Conservation (phyloP, 2,113 vertebrate species). For the Aspiorhynchus laticeps region DNA sequence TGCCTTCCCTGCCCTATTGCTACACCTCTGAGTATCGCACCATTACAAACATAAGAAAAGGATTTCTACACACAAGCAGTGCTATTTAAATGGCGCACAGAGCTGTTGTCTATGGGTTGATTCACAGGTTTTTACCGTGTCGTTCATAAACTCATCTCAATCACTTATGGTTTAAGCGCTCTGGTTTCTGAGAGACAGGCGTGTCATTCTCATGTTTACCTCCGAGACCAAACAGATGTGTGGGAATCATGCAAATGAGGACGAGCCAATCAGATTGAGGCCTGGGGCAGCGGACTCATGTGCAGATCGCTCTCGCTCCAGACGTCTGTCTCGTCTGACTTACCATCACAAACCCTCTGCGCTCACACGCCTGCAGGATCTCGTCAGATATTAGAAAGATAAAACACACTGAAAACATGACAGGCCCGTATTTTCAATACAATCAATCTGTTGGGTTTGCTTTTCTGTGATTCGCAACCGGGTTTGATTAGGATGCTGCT, state of each 20-base stretch:
- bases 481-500: neutral
- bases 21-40: too few species aligned
- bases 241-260: conserved; percentile 31
- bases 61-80: neutral
- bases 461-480: neutral
- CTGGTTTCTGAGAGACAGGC: conserved; percentile 22
- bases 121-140: neutral
- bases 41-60: neutral
- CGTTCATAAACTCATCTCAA: conserved; percentile 16
- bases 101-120: neutral
- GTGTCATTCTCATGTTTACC: conserved; percentile 1
- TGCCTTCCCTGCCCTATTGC: too few species aligned
- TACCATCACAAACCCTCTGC: neutral
- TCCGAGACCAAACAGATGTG: conserved; percentile 5
- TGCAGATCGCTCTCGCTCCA: neutral
- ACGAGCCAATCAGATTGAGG: neutral
- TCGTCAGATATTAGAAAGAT: neutral
- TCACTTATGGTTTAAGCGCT: conserved; percentile 42
- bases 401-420: conserved; percentile 5
- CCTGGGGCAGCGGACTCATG: neutral
- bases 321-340: neutral
- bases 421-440: neutral
- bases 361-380: neutral
- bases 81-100: neutral
- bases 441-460: neutral